A percentile compares a stretch with the other conserved stretches of the same genome.
Evolutionary conservation across 2,113 vertebrate genomes (phyloP).

Genomic region (Eulemur macaco): DNA sequence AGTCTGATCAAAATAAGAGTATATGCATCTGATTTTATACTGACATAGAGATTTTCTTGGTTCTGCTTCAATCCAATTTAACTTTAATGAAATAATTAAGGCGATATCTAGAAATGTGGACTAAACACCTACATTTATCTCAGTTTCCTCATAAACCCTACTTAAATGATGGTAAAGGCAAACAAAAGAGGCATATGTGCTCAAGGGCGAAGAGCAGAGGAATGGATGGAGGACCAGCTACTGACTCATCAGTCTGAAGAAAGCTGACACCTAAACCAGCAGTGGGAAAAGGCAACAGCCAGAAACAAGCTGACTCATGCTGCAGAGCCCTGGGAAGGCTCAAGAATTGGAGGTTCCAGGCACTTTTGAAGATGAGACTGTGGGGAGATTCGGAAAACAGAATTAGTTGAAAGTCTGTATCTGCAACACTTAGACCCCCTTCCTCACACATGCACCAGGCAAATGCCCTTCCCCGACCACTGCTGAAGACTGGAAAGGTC

Average conservation of each 20-base stretch:
- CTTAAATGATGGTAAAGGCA: background rate
- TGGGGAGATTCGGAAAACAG: background rate
- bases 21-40: background rate
- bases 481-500: background rate
- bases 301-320: slow-evolving; percentile 44
- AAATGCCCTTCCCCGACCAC: background rate
- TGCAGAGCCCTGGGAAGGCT: background rate
- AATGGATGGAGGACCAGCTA: background rate
- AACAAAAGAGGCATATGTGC: background rate
- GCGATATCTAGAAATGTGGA: background rate
- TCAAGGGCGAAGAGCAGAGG: slow-evolving; percentile 35
- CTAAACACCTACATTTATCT: background rate
- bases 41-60: background rate
- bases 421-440: background rate
- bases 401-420: background rate
- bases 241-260: slow-evolving; percentile 27
- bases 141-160: background rate
- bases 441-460: background rate
- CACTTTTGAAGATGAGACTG: background rate
- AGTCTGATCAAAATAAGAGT: background rate
- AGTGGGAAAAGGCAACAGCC: background rate
- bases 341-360: background rate
- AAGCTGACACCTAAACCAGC: slow-evolving; percentile 20
- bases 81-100: background rate
- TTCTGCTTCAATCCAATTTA: background rate